A percentile compares a stretch with the other conserved stretches of the same genome.
Evolutionary conservation across 2,113 vertebrate species (phyloP).

Genomic region (Melanostigma gelatinosum): DNA sequence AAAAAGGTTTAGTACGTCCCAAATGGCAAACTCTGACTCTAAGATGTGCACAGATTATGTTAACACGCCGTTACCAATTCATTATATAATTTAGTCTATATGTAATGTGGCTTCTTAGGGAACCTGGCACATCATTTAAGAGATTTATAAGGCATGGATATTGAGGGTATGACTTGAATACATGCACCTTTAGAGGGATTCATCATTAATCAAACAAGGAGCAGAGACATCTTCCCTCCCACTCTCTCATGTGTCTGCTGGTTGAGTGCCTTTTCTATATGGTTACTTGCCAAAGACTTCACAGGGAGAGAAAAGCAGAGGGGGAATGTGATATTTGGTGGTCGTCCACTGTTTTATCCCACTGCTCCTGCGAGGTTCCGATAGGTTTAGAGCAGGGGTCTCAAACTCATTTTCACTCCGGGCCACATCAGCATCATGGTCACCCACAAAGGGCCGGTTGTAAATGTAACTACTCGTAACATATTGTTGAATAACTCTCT

Average conservation of each 20-base stretch:
- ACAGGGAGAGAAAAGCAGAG: slow-evolving; percentile 25
- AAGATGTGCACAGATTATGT: slow-evolving; percentile 33
- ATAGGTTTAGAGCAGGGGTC: slow-evolving; percentile 59
- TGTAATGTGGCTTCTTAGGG: slow-evolving; percentile 33
- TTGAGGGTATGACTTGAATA: slow-evolving; percentile 30
- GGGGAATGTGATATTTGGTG: slow-evolving; percentile 49
- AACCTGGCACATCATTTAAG: slow-evolving; percentile 21
- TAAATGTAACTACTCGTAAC: too few relatives aligned
- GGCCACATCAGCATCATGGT: too few relatives aligned
- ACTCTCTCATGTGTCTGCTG: slow-evolving; percentile 42
- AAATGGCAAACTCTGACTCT: slow-evolving; percentile 22
- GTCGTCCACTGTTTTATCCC: slow-evolving; percentile 46
- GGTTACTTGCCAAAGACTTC: slow-evolving; percentile 54
- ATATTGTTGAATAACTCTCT: too few relatives aligned
- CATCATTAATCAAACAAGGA: slow-evolving; percentile 60
- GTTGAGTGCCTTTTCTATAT: slow-evolving; percentile 38
- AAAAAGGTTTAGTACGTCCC: background rate
- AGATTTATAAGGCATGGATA: slow-evolving; percentile 42
- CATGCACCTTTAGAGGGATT: slow-evolving; percentile 27
- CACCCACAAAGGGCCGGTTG: too few relatives aligned
- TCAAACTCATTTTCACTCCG: too few relatives aligned
- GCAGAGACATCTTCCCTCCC: slow-evolving; percentile 25
- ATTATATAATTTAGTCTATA: slow-evolving; percentile 18
- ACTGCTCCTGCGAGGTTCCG: slow-evolving; percentile 33
- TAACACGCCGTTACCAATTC: slow-evolving; percentile 34